phyloP scores from a whole-genome alignment of 2,888 invertebrate species.

The Ephialtes manifestator region DNA sequence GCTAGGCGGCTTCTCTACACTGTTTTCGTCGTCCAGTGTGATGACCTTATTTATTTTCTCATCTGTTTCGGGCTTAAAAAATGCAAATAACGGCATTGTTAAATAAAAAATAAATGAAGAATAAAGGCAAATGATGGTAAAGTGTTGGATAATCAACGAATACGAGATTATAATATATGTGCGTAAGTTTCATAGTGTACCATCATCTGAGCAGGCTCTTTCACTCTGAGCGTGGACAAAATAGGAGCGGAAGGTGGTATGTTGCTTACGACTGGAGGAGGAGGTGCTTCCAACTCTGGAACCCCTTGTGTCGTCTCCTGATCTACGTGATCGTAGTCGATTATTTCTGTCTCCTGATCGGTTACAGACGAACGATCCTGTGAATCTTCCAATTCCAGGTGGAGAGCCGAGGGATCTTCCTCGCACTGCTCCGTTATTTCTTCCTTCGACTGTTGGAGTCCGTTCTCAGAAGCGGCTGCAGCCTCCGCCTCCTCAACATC shows the following conservation, averaged over 20 bases:
- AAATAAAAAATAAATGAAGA: not conserved
- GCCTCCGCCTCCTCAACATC: slow-evolving; percentile 71
- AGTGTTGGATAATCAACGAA: not conserved
- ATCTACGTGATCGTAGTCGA: slow-evolving; percentile 74
- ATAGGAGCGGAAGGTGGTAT: slow-evolving; percentile 74
- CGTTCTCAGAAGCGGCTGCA: slow-evolving; percentile 77
- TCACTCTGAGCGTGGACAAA: slow-evolving; percentile 75
- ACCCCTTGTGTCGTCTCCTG: slow-evolving; percentile 75
- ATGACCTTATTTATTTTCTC: slow-evolving; percentile 65
- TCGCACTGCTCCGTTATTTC: slow-evolving; percentile 76
- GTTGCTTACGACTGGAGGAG: slow-evolving; percentile 80
- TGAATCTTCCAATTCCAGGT: slow-evolving; percentile 78
- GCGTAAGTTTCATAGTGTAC: slow-evolving; percentile 61
- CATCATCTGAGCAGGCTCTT: slow-evolving; percentile 73
- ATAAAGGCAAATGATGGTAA: not conserved
- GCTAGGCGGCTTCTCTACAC: slow-evolving; percentile 70
- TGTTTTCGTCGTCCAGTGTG: slow-evolving; percentile 69
- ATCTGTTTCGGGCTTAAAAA: slow-evolving; percentile 60
- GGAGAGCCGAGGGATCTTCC: slow-evolving; percentile 74
- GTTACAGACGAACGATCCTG: slow-evolving; percentile 48
- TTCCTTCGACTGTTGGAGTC: slow-evolving; percentile 76
- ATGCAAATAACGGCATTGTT: not conserved
- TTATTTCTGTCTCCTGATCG: slow-evolving; percentile 51
- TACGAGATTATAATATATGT: not conserved
- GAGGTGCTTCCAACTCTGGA: slow-evolving; percentile 79